These are phyloP conservation scores for Siphlonurus alternatus DNA, from an alignment of 2,888 invertebrate species.

Conservation along the genomic window DNA sequence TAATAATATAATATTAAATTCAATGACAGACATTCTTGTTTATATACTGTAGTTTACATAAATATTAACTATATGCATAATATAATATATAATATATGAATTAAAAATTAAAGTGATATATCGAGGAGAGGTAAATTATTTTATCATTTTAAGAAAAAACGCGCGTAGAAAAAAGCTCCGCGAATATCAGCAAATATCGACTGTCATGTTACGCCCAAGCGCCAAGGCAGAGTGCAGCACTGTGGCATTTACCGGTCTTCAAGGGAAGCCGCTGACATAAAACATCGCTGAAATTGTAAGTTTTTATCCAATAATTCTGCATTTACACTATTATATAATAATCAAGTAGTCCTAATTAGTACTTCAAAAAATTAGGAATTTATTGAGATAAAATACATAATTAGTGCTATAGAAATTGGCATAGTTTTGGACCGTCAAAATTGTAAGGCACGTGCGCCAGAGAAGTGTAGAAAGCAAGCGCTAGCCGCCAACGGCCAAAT, in stretches of 20 bases:
- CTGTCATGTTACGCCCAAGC: background rate
- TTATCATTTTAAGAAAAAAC: background rate
- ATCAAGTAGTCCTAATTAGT: background rate
- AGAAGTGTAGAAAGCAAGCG: background rate
- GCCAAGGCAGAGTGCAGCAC: background rate
- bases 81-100: no score
- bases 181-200: background rate
- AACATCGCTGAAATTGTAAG: slow-evolving; percentile 2
- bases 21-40: no score
- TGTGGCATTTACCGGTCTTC: background rate
- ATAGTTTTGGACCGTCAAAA: background rate
- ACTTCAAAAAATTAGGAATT: background rate
- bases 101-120: no score
- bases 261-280: background rate
- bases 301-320: background rate
- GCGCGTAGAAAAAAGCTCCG: background rate
- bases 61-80: no score
- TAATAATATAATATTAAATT: no score
- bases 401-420: background rate
- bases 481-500: slow-evolving; percentile 1
- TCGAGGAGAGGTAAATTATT: no score
- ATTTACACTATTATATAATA: background rate
- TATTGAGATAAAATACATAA: background rate
- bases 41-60: no score
- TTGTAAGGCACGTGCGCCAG: background rate